A percentile compares a stretch with the other conserved stretches of the same genome.
phyloP scores from a whole-genome alignment of 30 jellyfish, hydroid and myxozoan species.

The Cassiopea xamachana region DNA sequence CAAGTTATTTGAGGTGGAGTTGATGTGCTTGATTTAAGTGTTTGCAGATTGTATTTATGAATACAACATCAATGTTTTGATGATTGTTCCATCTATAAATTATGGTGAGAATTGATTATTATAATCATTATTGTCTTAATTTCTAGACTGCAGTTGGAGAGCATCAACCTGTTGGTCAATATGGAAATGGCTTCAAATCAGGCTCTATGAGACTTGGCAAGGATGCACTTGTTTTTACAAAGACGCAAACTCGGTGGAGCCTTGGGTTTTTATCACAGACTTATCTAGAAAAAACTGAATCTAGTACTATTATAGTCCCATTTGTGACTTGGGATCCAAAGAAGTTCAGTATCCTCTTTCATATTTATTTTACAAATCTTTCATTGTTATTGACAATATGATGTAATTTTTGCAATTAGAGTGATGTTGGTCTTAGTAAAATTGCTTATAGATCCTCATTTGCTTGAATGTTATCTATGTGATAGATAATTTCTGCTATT shows the following conservation, averaged over 20 bases:
- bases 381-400: neutral
- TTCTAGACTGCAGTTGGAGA: constrained; percentile 85
- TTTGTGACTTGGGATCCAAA: constrained; percentile 86
- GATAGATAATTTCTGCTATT: neutral
- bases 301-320: constrained; percentile 94
- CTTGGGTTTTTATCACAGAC: constrained; percentile 94
- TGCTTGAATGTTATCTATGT: neutral
- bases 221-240: constrained; percentile 97
- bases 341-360: constrained; percentile 71
- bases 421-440: neutral
- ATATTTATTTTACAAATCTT: neutral
- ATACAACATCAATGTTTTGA: too few species aligned
- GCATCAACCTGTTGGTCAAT: constrained; percentile 98
- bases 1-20: neutral
- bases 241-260: constrained; percentile 75
- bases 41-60: too few species aligned
- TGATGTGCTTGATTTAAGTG: neutral
- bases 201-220: constrained; percentile 99
- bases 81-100: neutral
- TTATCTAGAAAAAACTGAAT: constrained; percentile 56
- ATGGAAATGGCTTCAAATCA: constrained; percentile 98
- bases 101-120: neutral
- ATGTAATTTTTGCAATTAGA: neutral
- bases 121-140: neutral
- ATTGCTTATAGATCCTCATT: too few species aligned